phyloP scores from a whole-genome alignment of 2,113 vertebrate species.

The Atherinomorus stipes region DNA sequence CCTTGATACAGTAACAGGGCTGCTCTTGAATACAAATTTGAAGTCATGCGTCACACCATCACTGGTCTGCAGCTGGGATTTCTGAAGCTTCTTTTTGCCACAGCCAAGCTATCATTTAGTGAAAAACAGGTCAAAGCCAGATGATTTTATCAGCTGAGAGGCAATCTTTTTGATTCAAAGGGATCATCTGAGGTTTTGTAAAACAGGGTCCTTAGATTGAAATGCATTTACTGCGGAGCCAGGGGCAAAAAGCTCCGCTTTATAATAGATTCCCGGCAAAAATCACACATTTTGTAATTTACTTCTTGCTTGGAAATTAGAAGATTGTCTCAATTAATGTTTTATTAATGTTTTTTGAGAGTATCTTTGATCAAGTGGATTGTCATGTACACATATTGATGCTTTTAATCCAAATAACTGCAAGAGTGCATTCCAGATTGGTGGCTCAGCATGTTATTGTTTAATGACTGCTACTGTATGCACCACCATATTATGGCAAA shows the following conservation, averaged over 20 bases:
- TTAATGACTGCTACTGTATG: too few species aligned
- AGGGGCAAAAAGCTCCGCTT: too few species aligned
- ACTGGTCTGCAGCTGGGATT: not conserved
- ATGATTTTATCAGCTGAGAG: not conserved
- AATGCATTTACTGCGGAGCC: too few species aligned
- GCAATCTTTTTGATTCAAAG: not conserved
- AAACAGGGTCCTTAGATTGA: not conserved
- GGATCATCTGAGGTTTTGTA: not conserved
- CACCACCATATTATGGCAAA: too few species aligned
- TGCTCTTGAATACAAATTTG: conserved; percentile 1
- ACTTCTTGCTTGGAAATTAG: not conserved
- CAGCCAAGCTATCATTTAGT: too few species aligned
- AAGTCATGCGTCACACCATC: not conserved
- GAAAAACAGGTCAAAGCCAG: not conserved
- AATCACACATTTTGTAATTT: not conserved
- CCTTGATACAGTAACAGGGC: conserved; percentile 4
- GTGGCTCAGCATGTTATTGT: not conserved
- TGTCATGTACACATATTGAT: not conserved
- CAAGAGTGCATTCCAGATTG: not conserved
- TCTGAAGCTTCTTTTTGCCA: not conserved
- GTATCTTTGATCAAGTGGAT: not conserved
- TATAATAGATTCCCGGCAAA: not conserved
- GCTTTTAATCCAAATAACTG: not conserved
- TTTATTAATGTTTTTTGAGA: not conserved
- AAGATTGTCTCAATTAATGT: not conserved